Base-by-base conservation (phyloP, 2,888 invertebrate species). In the Carterocephalus palaemon region DNA sequence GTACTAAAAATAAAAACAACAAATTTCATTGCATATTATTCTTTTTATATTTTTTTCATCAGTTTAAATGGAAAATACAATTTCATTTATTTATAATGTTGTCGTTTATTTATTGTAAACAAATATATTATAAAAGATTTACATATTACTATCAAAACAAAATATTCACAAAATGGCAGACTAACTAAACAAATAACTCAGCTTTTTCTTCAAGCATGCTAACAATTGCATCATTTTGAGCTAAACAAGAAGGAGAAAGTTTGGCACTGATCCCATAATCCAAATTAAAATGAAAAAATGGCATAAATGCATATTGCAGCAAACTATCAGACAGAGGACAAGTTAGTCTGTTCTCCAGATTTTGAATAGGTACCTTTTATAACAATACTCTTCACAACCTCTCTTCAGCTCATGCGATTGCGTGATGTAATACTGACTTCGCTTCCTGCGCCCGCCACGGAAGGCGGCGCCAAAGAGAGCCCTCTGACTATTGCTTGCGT, bases 81-180 rank as follows among this genome's bases (percentile, higher is more conserved):
- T 85, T 84, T 84, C 78, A 81, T 83, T 85, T 85, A 85, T 80
- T 86, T 81, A 84, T 85, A 85, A 80, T 84, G 84, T 86, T 86
- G 84, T 86, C 83, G 85, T 86, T 85, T 81, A 81, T 80, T 80
- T 85, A 84, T 83, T 83, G 84, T 86, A 86, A 86, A 85, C 86
- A 86, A 86, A 86, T 86, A 85, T 86, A 85, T 86, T 86, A 86
- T 85, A 86, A 86, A 86, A 86, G 86, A 85, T 86, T 86, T 86
- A 86, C 86, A 86, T 85, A 86, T 85, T 84, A 85, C 84, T 86
- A 86, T 86, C 81, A 85, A 85, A 85, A 86, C 86, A 84, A 86
- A 84, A 85, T 86, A 86, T 86, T 86, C 86, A 86, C 86, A 86
- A 85, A 83, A 84, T 86, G 86, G 86, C 86, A 86, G 86, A 86